Evolutionary conservation across 1,140 invertebrate species (phyloP).

Genomic region (Zaprionus ornatus): DNA sequence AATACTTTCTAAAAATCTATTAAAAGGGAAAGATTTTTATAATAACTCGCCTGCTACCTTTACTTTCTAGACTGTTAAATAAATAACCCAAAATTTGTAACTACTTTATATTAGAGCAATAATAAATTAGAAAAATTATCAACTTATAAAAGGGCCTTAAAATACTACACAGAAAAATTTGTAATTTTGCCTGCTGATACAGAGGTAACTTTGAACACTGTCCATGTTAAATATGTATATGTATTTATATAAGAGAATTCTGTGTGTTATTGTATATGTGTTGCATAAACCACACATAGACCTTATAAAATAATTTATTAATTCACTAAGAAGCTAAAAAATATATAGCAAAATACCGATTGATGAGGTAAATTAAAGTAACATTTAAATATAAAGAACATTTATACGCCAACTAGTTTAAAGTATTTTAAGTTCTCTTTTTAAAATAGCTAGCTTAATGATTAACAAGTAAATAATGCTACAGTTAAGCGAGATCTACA

Average conservation of each 20-base stretch:
- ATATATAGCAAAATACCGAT: not conserved
- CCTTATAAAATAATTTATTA: not conserved
- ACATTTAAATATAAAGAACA: not conserved
- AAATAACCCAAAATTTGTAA: not conserved
- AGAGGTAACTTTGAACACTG: constrained; percentile 61
- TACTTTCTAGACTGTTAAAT: not conserved
- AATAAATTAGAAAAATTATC: not conserved
- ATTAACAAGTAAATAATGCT: not conserved
- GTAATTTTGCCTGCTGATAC: constrained; percentile 37
- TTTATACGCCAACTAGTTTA: constrained; percentile 1
- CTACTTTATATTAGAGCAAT: not conserved
- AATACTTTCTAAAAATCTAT: not conserved
- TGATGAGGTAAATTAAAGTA: not conserved
- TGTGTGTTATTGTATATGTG: not conserved
- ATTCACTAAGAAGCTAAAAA: not conserved
- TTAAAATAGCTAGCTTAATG: not conserved
- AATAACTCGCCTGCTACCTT: not conserved
- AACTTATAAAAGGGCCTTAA: not conserved
- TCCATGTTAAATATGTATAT: constrained; percentile 61
- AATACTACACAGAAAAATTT: not conserved
- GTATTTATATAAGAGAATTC: not conserved
- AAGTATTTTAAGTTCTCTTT: not conserved
- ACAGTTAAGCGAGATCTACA: not conserved
- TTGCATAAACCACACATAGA: not conserved
- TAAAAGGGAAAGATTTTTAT: not conserved